Evolutionary conservation across 1,140 invertebrate species (phyloP).

Genomic region (Tigriopus japonicus): DNA sequence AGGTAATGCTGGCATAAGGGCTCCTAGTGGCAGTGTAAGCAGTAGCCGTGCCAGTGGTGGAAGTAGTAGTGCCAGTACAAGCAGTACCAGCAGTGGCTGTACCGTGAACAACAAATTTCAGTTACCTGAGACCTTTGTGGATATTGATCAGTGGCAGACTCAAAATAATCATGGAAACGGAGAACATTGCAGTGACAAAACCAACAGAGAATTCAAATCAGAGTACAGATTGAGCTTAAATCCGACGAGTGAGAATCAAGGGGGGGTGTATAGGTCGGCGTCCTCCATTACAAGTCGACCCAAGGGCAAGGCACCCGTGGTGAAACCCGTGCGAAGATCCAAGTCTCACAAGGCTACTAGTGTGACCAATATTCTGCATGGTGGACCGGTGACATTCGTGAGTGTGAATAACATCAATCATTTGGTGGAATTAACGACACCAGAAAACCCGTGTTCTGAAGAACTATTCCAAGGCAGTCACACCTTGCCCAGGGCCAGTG

Average conservation of each 20-base stretch:
- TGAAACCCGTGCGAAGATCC: background rate
- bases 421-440: no score
- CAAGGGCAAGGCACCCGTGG: background rate
- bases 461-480: background rate
- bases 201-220: no score
- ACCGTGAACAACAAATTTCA: background rate
- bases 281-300: background rate
- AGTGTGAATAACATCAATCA: background rate
- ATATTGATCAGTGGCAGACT: no score
- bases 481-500: background rate
- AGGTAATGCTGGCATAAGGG: no score
- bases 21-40: no score
- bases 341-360: slow-evolving; percentile 4
- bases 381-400: background rate
- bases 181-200: no score
- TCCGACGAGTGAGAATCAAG: background rate
- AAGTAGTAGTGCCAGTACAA: background rate
- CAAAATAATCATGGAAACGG: no score
- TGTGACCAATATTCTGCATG: slow-evolving; percentile 1
- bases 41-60: background rate
- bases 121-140: no score
- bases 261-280: background rate
- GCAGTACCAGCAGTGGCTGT: background rate
- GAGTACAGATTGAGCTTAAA: no score
- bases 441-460: no score